Conservation (phyloP, 2,797 vertebrate genomes). For the Tenualosa ilisha region DNA sequence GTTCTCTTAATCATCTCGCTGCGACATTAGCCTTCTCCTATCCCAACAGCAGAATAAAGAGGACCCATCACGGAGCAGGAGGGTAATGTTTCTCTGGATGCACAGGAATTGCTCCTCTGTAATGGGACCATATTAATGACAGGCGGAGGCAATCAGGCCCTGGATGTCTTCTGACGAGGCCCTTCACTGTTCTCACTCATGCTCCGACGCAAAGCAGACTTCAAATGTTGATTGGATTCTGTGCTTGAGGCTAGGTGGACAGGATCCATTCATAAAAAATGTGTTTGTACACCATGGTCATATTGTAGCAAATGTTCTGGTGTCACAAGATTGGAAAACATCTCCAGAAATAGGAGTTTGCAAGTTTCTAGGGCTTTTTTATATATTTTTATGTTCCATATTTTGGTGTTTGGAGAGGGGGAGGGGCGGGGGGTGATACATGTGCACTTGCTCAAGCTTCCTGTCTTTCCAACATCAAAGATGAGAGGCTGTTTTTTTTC, state of each 20-base stretch:
- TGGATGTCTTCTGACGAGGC: conserved; percentile 31
- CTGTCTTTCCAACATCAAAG: conserved; percentile 55
- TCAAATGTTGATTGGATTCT: background rate
- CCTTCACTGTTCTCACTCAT: conserved; percentile 24
- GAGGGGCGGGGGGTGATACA: background rate
- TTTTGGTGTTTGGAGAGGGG: background rate
- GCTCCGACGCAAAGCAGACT: background rate
- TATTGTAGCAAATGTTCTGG: background rate
- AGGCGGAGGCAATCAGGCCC: conserved; percentile 44
- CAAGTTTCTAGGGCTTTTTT: background rate
- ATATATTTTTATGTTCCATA: background rate
- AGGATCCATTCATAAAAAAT: conserved; percentile 5
- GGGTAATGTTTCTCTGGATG: conserved; percentile 67
- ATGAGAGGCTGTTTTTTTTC: conserved; percentile 49
- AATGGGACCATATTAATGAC: conserved; percentile 66
- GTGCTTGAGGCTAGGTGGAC: background rate
- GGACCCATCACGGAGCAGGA: conserved; percentile 57
- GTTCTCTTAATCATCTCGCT: conserved; percentile 98
- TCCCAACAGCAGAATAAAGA: conserved; percentile 62
- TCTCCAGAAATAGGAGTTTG: background rate
- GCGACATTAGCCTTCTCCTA: conserved; percentile 79
- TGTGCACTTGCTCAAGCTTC: conserved; percentile 59
- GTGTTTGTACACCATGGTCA: background rate
- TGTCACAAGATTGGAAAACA: background rate
- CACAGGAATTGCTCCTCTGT: conserved; percentile 59